Conservation (phyloP, 2,888 invertebrate genomes). For the Caenorhabditis imperialis region DNA sequence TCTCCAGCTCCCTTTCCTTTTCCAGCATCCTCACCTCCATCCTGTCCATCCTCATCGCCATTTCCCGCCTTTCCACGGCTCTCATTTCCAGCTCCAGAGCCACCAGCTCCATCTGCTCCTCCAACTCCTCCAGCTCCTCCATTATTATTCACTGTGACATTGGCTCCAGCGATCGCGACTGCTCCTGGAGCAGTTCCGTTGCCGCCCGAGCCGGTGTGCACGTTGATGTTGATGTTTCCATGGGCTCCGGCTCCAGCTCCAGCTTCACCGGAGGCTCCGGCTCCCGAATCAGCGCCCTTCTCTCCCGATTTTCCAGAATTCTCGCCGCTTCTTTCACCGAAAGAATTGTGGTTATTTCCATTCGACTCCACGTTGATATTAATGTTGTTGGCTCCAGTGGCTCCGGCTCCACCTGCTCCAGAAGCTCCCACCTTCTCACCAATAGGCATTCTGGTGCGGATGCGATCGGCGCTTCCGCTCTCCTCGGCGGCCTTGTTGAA, state of each 20-base stretch:
- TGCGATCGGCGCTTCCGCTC: conserved; percentile 15
- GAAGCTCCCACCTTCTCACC: conserved; percentile 15
- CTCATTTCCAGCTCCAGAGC: neutral
- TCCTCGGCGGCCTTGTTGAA: conserved; percentile 57
- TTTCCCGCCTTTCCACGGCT: neutral
- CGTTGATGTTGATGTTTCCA: conserved; percentile 59
- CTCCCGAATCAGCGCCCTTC: too few relatives aligned
- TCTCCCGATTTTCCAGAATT: conserved; percentile 1
- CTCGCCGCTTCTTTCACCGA: conserved; percentile 25
- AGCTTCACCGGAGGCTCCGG: neutral
- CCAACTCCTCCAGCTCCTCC: neutral
- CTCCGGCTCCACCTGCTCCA: neutral
- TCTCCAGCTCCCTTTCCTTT: neutral
- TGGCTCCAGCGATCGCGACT: conserved; percentile 39
- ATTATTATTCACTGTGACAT: conserved; percentile 14
- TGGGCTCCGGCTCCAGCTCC: conserved; percentile 1
- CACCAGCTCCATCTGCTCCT: conserved; percentile 6
- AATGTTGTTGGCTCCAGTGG: conserved; percentile 36
- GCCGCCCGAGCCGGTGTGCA: conserved; percentile 51
- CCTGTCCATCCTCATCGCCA: neutral
- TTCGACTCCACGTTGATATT: conserved; percentile 53
- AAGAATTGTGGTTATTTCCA: conserved; percentile 49
- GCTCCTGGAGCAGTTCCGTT: conserved; percentile 27
- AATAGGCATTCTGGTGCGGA: conserved; percentile 39
- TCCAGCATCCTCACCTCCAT: conserved; percentile 4